Evolutionary conservation across 1,140 invertebrate genomes (phyloP).

Genomic region (Mya arenaria): DNA sequence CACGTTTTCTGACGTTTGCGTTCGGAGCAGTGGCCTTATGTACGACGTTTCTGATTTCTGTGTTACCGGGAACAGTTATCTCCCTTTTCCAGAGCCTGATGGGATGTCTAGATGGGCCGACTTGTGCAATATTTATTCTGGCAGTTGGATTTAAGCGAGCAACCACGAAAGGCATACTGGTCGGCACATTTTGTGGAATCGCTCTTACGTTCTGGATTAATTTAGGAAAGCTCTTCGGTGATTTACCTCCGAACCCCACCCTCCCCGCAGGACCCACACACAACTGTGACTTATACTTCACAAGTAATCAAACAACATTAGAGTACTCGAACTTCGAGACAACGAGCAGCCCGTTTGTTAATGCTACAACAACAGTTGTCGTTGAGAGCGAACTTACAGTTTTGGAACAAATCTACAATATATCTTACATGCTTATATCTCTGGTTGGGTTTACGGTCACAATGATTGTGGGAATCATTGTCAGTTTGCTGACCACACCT

Average conservation of each 20-base stretch:
- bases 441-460: too few species aligned
- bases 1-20: not conserved
- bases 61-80: not conserved
- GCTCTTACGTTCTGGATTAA: not conserved
- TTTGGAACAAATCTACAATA: too few species aligned
- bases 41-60: not conserved
- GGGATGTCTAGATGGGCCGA: not conserved
- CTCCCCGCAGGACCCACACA: not conserved
- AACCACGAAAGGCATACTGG: not conserved
- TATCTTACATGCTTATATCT: too few species aligned
- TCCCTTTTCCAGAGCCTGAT: not conserved
- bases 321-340: too few species aligned
- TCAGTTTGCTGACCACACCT: too few species aligned
- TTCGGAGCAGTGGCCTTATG: not conserved
- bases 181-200: not conserved
- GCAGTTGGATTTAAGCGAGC: not conserved
- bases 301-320: too few species aligned
- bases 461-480: too few species aligned
- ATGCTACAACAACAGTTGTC: too few species aligned
- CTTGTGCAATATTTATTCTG: not conserved
- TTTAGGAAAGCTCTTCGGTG: constrained; percentile 1
- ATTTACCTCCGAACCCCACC: not conserved
- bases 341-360: too few species aligned
- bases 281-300: too few species aligned
- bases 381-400: too few species aligned